Conservation (phyloP, 2,113 vertebrate species). For the Anthoscopus minutus region DNA sequence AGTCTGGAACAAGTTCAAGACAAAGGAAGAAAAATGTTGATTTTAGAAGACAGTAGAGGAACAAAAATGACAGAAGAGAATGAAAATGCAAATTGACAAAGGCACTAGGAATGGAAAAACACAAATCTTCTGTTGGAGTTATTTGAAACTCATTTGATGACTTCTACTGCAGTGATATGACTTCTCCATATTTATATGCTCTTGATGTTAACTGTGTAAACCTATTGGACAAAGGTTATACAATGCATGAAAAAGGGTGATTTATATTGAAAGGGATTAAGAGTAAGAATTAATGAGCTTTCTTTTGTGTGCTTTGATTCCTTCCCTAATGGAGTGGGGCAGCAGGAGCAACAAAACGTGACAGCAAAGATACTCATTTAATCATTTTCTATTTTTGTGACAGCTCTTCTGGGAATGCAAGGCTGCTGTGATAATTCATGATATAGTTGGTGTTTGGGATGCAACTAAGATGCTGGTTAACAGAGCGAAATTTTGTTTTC, state of each 20-base stretch:
- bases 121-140: not conserved
- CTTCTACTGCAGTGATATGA: not conserved
- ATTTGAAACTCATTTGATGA: conserved; percentile 3
- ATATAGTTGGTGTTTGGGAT: not conserved
- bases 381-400: not conserved
- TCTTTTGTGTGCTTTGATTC: not conserved
- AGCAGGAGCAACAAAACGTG: not conserved
- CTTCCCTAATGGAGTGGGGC: not conserved
- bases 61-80: conserved; percentile 1
- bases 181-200: not conserved
- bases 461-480: not conserved
- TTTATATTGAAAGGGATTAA: not conserved
- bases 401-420: not conserved
- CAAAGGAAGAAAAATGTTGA: conserved; percentile 5
- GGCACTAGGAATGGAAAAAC: not conserved
- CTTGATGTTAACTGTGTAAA: not conserved
- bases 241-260: not conserved
- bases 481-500: not conserved
- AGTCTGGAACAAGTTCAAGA: not conserved
- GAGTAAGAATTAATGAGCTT: not conserved
- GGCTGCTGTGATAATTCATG: not conserved
- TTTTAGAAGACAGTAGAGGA: not conserved
- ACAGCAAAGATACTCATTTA: not conserved
- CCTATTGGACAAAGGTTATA: not conserved
- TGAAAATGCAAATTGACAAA: conserved; percentile 24